These are phyloP conservation scores for Athalia circularis DNA, from an alignment of 2,888 invertebrate genomes.

Conservation along the genomic window DNA sequence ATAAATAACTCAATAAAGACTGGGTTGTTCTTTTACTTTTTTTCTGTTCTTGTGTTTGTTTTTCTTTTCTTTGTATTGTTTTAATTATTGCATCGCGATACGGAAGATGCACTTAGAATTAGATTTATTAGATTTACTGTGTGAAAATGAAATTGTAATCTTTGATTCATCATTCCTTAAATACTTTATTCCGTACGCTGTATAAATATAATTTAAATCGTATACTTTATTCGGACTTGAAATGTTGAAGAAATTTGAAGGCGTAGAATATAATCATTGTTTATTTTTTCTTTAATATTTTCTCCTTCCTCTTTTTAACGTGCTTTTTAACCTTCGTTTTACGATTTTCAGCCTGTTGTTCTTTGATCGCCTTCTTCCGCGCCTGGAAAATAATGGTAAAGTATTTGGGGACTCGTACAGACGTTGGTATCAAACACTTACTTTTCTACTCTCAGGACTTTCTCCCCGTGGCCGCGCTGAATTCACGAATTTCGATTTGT, in stretches of 20 bases:
- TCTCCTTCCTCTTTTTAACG: slow-evolving; percentile 92
- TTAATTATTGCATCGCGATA: not conserved
- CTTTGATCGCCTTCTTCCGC: slow-evolving; percentile 92
- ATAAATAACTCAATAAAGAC: slow-evolving; percentile 39
- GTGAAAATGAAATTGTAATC: too few species aligned
- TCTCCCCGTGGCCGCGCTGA: slow-evolving; percentile 86
- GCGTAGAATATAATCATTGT: slow-evolving; percentile 13
- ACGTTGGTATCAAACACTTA: slow-evolving; percentile 56
- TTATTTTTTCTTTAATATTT: slow-evolving; percentile 74
- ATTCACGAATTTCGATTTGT: slow-evolving; percentile 78
- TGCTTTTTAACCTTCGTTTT: slow-evolving; percentile 95
- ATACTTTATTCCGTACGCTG: not conserved
- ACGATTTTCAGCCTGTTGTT: slow-evolving; percentile 90
- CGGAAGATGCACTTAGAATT: not conserved
- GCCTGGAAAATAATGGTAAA: slow-evolving; percentile 71
- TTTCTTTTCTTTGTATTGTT: slow-evolving; percentile 15
- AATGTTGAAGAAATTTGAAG: not conserved
- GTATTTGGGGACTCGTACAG: not conserved
- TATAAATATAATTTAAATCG: not conserved
- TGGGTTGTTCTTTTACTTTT: slow-evolving; percentile 20
- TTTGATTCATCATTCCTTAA: too few species aligned
- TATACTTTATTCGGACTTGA: not conserved
- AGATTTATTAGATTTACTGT: too few species aligned
- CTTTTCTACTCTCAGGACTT: slow-evolving; percentile 85
- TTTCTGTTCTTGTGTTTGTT: not conserved